Evolutionary conservation across 1,140 invertebrate species (phyloP).

Genomic region (Mizuhopecten yessoensis): DNA sequence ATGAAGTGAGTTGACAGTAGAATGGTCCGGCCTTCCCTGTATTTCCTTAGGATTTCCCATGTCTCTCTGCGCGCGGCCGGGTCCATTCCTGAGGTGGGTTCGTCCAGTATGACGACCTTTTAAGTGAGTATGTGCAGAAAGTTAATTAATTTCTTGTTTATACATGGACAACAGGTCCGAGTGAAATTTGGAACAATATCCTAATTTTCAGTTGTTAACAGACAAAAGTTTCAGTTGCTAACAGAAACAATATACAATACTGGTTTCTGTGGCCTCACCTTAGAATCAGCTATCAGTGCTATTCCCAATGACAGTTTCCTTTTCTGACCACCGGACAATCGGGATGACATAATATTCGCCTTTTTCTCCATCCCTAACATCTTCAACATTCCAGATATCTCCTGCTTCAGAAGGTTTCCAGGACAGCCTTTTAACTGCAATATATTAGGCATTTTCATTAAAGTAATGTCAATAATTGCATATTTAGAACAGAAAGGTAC

Average conservation of each 20-base stretch:
- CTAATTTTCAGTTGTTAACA: too few species aligned
- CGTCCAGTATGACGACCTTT: constrained; percentile 81
- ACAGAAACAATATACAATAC: too few species aligned
- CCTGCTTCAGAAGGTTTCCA: constrained; percentile 84
- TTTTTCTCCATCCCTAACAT: constrained; percentile 86
- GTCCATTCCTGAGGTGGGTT: constrained; percentile 98
- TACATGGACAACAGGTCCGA: too few species aligned
- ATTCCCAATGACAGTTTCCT: constrained; percentile 83
- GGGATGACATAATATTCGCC: constrained; percentile 87
- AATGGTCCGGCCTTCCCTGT: constrained; percentile 89
- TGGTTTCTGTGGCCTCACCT: constrained; percentile 77
- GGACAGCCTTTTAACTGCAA: constrained; percentile 87
- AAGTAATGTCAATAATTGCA: not conserved
- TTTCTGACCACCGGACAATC: constrained; percentile 85
- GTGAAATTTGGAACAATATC: too few species aligned
- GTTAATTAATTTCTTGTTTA: too few species aligned
- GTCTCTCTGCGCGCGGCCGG: constrained; percentile 94
- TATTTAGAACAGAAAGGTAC: not conserved
- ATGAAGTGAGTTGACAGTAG: constrained; percentile 98
- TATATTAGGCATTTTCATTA: constrained; percentile 42
- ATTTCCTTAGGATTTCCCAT: constrained; percentile 89
- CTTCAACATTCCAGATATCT: constrained; percentile 84
- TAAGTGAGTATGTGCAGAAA: not conserved
- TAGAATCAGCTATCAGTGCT: constrained; percentile 83
- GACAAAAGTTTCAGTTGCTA: too few species aligned